Conservation (phyloP, 2,888 invertebrate genomes). For the Anoplius nigerrimus region DNA sequence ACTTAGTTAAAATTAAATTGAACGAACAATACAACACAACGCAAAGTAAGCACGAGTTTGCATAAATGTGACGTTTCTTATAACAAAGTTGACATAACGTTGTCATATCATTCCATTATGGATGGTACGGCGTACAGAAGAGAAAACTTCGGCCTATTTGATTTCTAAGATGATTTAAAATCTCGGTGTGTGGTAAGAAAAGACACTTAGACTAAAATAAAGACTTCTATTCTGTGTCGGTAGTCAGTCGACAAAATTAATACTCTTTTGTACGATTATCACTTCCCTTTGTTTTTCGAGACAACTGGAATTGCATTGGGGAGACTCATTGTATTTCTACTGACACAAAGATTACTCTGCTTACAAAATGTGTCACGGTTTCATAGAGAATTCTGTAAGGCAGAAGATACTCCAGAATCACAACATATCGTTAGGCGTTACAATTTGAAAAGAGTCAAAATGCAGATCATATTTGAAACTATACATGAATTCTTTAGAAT, state of each 20-base stretch:
- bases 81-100: not conserved
- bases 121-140: no score
- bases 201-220: constrained; percentile 41
- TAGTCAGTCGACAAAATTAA: constrained; percentile 48
- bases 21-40: not conserved
- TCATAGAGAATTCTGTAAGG: constrained; percentile 1
- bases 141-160: no score
- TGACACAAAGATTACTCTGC: constrained; percentile 29
- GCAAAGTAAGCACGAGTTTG: constrained; percentile 10
- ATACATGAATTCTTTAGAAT: not conserved
- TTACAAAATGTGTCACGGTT: not conserved
- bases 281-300: no score
- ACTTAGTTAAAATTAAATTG: constrained; percentile 35
- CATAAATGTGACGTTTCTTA: constrained; percentile 29
- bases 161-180: not conserved
- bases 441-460: no score
- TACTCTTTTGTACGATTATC: constrained; percentile 34
- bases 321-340: constrained; percentile 19
- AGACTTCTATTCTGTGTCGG: constrained; percentile 38
- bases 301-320: constrained; percentile 5
- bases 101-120: no score
- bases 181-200: not conserved
- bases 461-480: not conserved
- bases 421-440: no score
- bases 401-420: not conserved